Base-by-base conservation (phyloP, 2,113 vertebrate genomes). In the Spilogale gracilis region DNA sequence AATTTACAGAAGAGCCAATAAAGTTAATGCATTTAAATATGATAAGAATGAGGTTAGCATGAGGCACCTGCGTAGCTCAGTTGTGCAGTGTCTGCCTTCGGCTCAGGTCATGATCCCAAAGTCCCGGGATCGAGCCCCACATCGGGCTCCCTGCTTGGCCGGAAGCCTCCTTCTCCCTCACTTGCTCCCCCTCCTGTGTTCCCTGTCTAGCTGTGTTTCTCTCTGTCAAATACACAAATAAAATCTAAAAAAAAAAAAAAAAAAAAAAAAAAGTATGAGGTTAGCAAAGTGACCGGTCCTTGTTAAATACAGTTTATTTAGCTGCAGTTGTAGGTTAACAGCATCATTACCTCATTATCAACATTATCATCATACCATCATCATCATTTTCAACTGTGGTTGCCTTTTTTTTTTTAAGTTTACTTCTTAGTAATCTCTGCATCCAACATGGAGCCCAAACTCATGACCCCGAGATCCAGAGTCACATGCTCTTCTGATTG, bases 221-320 rank as follows among this genome's bases (percentile, higher is more conserved):
- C 38, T 38, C 38, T 38, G 38, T 38, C 38, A 38, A 38, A 38
- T 38, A 38, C 38, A 38, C 38, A 38, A 38, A 38, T 38, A 38
- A 38, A 38, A 38, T 38, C 38, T 38, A 38, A 38, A n/a, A n/a
- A n/a, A n/a, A n/a, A n/a, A n/a, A n/a, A n/a, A n/a, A n/a, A n/a
- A n/a, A n/a, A n/a, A n/a, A n/a, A n/a, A n/a, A n/a, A n/a, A n/a
- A 86, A 89, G 27, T 71, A 96, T 81, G 45, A 58, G 74, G 18
- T 58, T 45, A 45, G 30, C 9, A 61, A 9, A 61, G 14, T 27
- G 18, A 73, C 3, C 14, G 6, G 1, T 43, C 25, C 38, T 50
- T 73, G 50, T 52, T 74, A 83, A 50, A 30, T 50, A 45, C 43
- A 52, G 27, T 45, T 12, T 6, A 43, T 58, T 56, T 18, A 56